Evolutionary conservation across 92 coral and sea anemone genomes (phyloP).

Genomic region (Zoanthus solanderi): DNA sequence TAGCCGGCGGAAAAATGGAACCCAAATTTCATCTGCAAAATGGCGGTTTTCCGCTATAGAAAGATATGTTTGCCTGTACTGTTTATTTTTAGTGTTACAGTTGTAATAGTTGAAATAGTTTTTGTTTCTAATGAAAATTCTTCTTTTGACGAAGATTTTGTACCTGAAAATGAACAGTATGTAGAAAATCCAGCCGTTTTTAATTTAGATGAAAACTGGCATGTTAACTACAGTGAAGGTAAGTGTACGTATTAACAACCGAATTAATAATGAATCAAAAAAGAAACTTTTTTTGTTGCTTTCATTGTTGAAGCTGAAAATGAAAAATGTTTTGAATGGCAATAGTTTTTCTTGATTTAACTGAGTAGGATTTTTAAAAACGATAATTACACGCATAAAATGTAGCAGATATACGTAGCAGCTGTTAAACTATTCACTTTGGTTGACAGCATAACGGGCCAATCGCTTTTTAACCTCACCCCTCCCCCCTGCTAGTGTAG

Average conservation of each 20-base stretch:
- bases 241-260: not conserved
- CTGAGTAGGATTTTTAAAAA: no score
- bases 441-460: no score
- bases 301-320: not conserved
- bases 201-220: slow-evolving; percentile 83
- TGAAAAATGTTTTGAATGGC: no score
- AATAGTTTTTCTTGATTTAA: no score
- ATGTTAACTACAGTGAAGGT: slow-evolving; percentile 82
- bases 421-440: no score
- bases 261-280: no score
- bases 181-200: slow-evolving; percentile 26
- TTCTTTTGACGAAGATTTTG: not conserved
- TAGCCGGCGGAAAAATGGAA: slow-evolving; percentile 9
- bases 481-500: no score
- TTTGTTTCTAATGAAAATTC: slow-evolving; percentile 37
- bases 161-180: not conserved
- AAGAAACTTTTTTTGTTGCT: not conserved
- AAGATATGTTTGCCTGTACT: not conserved
- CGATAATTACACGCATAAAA: no score
- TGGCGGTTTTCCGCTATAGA: slow-evolving; percentile 44
- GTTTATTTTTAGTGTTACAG: slow-evolving; percentile 8
- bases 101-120: slow-evolving; percentile 32
- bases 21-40: not conserved
- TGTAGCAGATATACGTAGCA: no score
- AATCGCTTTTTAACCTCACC: no score